Base-by-base conservation (phyloP, 1,140 invertebrate genomes). In the Cardiocondyla obscurior region DNA sequence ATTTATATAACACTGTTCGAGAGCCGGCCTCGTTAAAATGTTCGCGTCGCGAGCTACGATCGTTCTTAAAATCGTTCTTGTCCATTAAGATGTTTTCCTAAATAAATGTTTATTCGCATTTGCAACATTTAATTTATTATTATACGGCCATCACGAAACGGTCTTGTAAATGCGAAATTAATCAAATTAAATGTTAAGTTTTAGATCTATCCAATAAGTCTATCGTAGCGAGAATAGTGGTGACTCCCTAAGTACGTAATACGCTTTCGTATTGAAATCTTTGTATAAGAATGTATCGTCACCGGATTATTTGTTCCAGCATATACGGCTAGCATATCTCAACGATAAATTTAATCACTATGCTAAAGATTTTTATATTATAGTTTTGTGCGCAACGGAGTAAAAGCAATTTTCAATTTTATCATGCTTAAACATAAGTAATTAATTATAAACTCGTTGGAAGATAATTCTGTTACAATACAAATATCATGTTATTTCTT, bases 111-210 rank as follows among this genome's bases (percentile, higher is more conserved):
- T n/a, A 28, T 49, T 62, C 6, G 22, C 51, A 36, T 19, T 14
- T 14, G 14, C 44, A 39, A n/a, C 51, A 67, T 53, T 67, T 67
- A 77, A 67, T 46, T 82, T 86, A 67, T 86, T 82, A 44, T 10
- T 19, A 42, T 53, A 46, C 36, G 19, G 14, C 16, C 14, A 5
- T 72, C 28, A 22, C 22, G 39, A 58, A 73, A 44, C 14, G 6
- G 19, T n/a, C 7, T 12, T 60, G n/a, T 12, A 16, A 7, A 30
- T n/a, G 8, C n/a, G 30, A 49, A 74, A 82, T 82, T 49, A 51
- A 81, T 81, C 33, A 81, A 82, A 82, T n/a, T 82, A 74, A 42
- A 49, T 49, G 58, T 76, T 46, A 82, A 74, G n/a, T 77, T 14
- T 12, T 25, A 72, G 16, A 6, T 67, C 53, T 39, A 28, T 19